Evolutionary conservation across 2,113 vertebrate genomes (phyloP), one percentile per base, ranked within the genome.

Genomic region (Sterrhoptilus dennistouni): DNA sequence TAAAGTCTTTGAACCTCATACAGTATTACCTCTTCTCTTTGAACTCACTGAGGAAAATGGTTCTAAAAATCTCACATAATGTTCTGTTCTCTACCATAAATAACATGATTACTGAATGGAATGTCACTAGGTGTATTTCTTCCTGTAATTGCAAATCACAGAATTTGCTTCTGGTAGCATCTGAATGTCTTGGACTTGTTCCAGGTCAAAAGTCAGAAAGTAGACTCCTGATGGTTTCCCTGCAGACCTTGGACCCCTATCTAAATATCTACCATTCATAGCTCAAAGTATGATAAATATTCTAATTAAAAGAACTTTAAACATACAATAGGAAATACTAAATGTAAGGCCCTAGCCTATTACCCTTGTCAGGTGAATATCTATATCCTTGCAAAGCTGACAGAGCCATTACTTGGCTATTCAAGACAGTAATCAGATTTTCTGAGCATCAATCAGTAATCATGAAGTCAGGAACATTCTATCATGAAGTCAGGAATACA

Each of bases 401-500:
- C 97, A 97, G 90, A 97, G 86, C 94, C 95, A 97, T 98, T 97
- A 97, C 96, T 97, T 95, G 92, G 91, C 96, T 98, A 97, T 98
- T 98, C 95, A 97, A 95, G 95, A 97, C 63, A 86, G 97, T 97
- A 98, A 98, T 98, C 98, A 98, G 95, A 98, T 98, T 98, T 94
- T 96, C 92, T 94, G 93, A 98, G 96, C 96, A 97, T 97, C 97
- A 98, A 97, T 98, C 97, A 97, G 97, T 95, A 97, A 97, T 97
- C 98, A 97, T 96, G 87, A 95, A 97, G 96, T 97, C 96, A 97
- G 97, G 96, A 97, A 96, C 95, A 94, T 97, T 98, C 97, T 97
- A 93, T 97, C 96, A 94, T 91, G 88, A 98, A 98, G 97, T 97
- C 96, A 97, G 95, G 84, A 97, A 98, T 98, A 97, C 95, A 96